Percentiles rank a stretch among this genome's conserved stretches.
Conservation (phyloP, 2,888 invertebrate species). For the Tridacna crocea region DNA sequence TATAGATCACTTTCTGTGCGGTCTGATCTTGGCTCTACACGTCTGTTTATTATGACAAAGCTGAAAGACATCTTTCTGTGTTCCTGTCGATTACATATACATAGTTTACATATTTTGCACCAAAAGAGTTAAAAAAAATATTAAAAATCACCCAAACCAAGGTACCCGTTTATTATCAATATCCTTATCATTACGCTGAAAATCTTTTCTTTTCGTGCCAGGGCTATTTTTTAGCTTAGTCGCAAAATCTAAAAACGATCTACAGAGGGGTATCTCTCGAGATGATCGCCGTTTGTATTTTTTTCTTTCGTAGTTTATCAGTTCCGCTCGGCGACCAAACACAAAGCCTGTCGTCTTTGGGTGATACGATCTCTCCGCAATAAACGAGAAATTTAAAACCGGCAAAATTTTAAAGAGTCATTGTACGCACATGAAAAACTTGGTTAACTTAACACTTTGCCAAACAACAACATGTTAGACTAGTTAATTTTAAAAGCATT, state of each 20-base stretch:
- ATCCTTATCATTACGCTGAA: background rate
- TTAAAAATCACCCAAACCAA: slow-evolving; percentile 9
- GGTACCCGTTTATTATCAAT: slow-evolving; percentile 10
- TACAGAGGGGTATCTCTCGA: slow-evolving; percentile 41
- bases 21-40: too few species aligned
- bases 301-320: slow-evolving; percentile 43
- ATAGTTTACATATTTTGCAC: too few species aligned
- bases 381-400: slow-evolving; percentile 61
- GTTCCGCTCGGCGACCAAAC: slow-evolving; percentile 46
- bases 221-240: background rate
- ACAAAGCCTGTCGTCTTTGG: slow-evolving; percentile 44
- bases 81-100: too few species aligned
- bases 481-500: too few species aligned
- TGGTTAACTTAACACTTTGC: background rate
- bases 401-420: slow-evolving; percentile 50
- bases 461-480: too few species aligned
- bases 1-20: too few species aligned
- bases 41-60: too few species aligned
- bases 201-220: slow-evolving; percentile 8
- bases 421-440: slow-evolving; percentile 46
- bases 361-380: slow-evolving; percentile 52
- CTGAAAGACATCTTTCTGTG: too few species aligned
- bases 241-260: slow-evolving; percentile 13
- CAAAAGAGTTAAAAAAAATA: too few species aligned
- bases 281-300: slow-evolving; percentile 48